Evolutionary conservation across 2,113 vertebrate genomes (phyloP), one percentile per base, ranked within the genome.

Genomic region (Melanerpes aurifrons): DNA sequence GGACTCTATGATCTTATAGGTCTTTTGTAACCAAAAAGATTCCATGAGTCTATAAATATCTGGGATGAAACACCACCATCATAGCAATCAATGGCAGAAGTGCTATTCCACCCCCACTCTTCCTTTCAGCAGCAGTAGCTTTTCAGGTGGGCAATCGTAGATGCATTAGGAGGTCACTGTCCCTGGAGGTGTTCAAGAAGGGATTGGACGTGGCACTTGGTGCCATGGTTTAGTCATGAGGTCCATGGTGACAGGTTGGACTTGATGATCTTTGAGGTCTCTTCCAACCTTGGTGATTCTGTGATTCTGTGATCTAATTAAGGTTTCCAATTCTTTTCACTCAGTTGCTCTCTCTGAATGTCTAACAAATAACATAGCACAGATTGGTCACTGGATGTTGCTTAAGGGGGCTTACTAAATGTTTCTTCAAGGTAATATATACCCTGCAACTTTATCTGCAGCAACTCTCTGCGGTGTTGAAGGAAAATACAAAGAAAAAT

Each of bases 21-120:
- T 50, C 53, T 54, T 26, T 54, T 54, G 24, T 25, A 54, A 54
- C 53, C 53, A 26, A 54, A 54, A 14, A 12, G 54, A 56, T 56
- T 56, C 54, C 25, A 56, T 56, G 54, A 56, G 28, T 58, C 62
- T 16, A 37, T 16, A 32, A 92, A 69, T 57, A 14, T 9, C 15
- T 64, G 26, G 5, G 12, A 26, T 68, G 57, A 56, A 47, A 57
- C 3, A 50, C 17, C n/a, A 50, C 29, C 5, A n/a, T 15, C 6
- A 2, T 0, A 70, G 21, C 17, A 70, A 19, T 35, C 83, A 17
- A 17, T 9, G 10, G 5, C 29, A 76, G 17, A 5, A 28, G 6
- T 54, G 3, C 19, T 3, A 2, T 15, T 2, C 2, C 4, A 2
- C 4, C 2, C 12, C 10, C 24, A 66, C 15, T 50, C 48, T 22